Percentiles rank a stretch among this genome's conserved stretches.
These are phyloP conservation scores for Antheraea yamamai DNA, from an alignment of 2,888 invertebrate genomes.

Conservation along the genomic window DNA sequence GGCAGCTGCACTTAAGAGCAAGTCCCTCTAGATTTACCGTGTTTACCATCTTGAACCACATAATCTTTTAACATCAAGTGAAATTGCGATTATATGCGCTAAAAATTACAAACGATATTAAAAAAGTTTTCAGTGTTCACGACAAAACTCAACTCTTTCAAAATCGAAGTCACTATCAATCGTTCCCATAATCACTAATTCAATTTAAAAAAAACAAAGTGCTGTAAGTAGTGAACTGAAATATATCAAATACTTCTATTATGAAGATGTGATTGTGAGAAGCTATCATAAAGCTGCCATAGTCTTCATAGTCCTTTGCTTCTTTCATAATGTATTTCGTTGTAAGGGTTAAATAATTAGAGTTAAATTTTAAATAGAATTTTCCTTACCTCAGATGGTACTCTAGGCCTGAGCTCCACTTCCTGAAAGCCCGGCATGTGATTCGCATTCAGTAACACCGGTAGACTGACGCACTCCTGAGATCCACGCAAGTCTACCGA, in stretches of 20 bases:
- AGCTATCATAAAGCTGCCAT: not conserved
- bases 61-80: too few relatives aligned
- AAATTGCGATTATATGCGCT: too few relatives aligned
- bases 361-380: not conserved
- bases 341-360: too few relatives aligned
- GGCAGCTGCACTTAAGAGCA: too few relatives aligned
- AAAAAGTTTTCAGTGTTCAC: too few relatives aligned
- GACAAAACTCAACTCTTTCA: too few relatives aligned
- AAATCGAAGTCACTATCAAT: too few relatives aligned
- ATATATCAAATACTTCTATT: not conserved
- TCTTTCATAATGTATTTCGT: too few relatives aligned
- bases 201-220: not conserved
- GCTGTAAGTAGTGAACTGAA: not conserved
- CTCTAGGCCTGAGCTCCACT: slow-evolving; percentile 69
- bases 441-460: slow-evolving; percentile 73
- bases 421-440: slow-evolving; percentile 78
- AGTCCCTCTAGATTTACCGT: too few relatives aligned
- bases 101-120: too few relatives aligned
- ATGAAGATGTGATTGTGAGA: not conserved
- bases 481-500: slow-evolving; percentile 72
- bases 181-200: not conserved
- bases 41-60: too few relatives aligned
- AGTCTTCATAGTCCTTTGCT: too few relatives aligned
- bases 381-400: slow-evolving; percentile 71
- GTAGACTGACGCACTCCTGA: slow-evolving; percentile 76